Evolutionary conservation across 2,888 invertebrate genomes (phyloP).

Genomic region (Tetramorium bicarinatum): DNA sequence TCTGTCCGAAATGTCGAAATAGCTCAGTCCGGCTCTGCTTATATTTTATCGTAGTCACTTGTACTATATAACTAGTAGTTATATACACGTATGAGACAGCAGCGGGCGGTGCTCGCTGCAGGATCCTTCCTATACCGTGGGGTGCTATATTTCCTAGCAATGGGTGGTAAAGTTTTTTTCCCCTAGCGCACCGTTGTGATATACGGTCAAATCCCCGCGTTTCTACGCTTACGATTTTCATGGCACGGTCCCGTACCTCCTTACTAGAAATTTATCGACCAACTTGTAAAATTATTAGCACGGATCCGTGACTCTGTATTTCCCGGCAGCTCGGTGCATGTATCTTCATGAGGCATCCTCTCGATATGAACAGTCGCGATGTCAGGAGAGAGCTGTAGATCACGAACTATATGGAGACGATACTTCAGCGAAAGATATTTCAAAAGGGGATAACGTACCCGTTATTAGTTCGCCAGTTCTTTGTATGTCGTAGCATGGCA

Average conservation of each 20-base stretch:
- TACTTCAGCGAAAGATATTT: not conserved
- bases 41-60: slow-evolving; percentile 72
- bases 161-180: slow-evolving; percentile 74
- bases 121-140: slow-evolving; percentile 63
- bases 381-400: not conserved
- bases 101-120: slow-evolving; percentile 55
- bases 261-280: slow-evolving; percentile 63
- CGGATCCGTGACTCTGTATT: slow-evolving; percentile 35
- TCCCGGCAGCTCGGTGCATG: slow-evolving; percentile 29
- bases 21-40: slow-evolving; percentile 45
- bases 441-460: slow-evolving; percentile 6
- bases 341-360: slow-evolving; percentile 36
- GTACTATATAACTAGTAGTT: slow-evolving; percentile 73
- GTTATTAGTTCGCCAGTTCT: slow-evolving; percentile 23
- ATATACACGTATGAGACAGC: slow-evolving; percentile 63
- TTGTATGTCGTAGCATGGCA: not conserved
- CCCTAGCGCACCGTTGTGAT: slow-evolving; percentile 56
- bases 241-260: slow-evolving; percentile 56
- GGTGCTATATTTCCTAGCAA: slow-evolving; percentile 73
- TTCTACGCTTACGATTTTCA: slow-evolving; percentile 61
- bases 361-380: slow-evolving; percentile 39
- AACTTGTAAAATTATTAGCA: slow-evolving; percentile 59
- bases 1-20: slow-evolving; percentile 30
- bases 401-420: slow-evolving; percentile 5
- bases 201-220: slow-evolving; percentile 65